phyloP scores from a whole-genome alignment of 30 jellyfish, hydroid and myxozoan genomes.

The Turritopsis rubra region DNA sequence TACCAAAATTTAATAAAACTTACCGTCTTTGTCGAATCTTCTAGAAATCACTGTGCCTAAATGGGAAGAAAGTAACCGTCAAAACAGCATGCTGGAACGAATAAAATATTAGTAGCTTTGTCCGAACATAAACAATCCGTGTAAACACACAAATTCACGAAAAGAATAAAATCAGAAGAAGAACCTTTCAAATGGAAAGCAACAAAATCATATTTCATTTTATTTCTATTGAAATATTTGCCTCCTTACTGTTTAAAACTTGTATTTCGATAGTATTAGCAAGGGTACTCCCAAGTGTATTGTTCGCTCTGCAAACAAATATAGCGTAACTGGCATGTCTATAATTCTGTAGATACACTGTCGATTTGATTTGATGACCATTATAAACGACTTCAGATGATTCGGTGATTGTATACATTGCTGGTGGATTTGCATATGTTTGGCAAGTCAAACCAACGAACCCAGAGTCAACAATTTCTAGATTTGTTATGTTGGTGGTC shows the following conservation, averaged over 20 bases:
- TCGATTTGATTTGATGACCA: not conserved
- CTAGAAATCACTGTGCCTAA: not conserved
- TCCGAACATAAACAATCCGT: no score
- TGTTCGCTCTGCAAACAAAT: constrained; percentile 16
- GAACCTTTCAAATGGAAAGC: no score
- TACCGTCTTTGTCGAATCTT: not conserved
- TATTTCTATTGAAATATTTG: no score
- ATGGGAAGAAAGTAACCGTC: no score
- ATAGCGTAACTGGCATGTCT: constrained; percentile 2
- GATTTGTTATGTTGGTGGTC: constrained; percentile 1
- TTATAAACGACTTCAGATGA: not conserved
- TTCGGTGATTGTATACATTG: constrained; percentile 4
- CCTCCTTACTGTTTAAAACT: constrained; percentile 7
- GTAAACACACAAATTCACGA: no score
- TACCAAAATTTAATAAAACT: not conserved
- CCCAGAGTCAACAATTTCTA: not conserved
- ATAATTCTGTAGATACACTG: not conserved
- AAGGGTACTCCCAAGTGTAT: not conserved
- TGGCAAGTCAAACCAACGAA: constrained; percentile 9
- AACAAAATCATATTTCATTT: no score
- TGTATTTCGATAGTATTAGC: constrained; percentile 6
- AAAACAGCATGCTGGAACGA: no score
- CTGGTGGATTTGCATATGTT: constrained; percentile 20
- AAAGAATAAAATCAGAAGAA: no score
- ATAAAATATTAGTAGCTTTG: no score